Evolutionary conservation across 2,113 vertebrate species (phyloP), one percentile per base, ranked within the genome.

Genomic region (Erpornis zantholeuca): DNA sequence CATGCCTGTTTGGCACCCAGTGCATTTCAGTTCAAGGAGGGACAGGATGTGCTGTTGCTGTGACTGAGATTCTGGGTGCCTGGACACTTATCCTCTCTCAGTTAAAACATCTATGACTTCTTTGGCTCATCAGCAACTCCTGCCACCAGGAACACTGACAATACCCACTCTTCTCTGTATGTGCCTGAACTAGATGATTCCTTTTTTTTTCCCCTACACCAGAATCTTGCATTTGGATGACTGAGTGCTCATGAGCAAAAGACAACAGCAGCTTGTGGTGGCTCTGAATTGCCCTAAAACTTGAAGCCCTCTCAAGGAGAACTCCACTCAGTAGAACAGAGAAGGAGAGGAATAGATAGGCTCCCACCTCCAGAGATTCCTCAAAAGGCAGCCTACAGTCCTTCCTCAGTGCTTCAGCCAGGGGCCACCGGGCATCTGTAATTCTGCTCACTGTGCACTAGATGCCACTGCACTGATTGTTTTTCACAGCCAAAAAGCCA

Each of bases 401-500:
- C 13, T 40, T 72, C 28, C 35, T 53, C 8, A 1, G 36, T 22
- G 66, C 57, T 75, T 76, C 49, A 82, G 73, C 40, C 9, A 29
- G 61, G 80, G 69, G 31, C 64, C 2, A 0, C 82, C 80, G 92
- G 70, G 69, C 70, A 42, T 93, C 73, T 90, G 78, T 84, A 95
- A 69, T 93, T 95, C 96, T 90, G 88, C 66, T 85, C 1, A 6
- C 40, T 68, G 78, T 64, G 85, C 82, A 82, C 79, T 95, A 94
- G 92, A 85, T 95, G 95, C 94, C 88, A 80, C 95, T 85, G 69
- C 60, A 1, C 63, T 50, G 88, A 94, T 75, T 90, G 92, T 4
- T 93, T 95, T 94, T 12, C 82, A 71, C 66, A 72, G 73, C 15
- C 52, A 42, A 59, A 78, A 35, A 82, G 49, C 12, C 90, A 47